phyloP scores from a whole-genome alignment of 1,140 invertebrate genomes.

The Brachionus rotundiformis region DNA sequence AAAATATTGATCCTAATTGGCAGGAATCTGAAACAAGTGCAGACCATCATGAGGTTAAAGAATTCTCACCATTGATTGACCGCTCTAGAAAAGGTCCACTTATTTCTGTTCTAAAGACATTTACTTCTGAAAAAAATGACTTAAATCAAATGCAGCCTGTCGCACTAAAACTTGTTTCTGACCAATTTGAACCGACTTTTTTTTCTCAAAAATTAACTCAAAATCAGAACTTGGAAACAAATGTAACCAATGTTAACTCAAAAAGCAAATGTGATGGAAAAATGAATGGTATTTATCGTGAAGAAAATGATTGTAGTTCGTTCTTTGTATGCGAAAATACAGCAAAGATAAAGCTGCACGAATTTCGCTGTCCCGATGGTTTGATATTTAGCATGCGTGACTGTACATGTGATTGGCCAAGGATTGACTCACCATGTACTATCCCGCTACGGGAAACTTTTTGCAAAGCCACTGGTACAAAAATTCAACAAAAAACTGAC shows the following conservation, averaged over 20 bases:
- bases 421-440: neutral
- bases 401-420: constrained; percentile 52
- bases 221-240: neutral
- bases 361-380: constrained; percentile 23
- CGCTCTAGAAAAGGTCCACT: neutral
- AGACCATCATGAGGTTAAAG: neutral
- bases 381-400: constrained; percentile 41
- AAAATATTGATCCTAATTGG: neutral
- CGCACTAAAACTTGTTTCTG: neutral
- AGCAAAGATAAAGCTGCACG: neutral
- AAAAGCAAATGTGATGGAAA: constrained; percentile 25
- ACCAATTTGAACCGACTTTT: neutral
- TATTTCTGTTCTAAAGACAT: constrained; percentile 34
- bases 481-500: neutral
- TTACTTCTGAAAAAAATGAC: neutral
- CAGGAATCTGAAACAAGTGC: neutral
- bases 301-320: neutral
- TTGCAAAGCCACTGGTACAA: constrained; percentile 3
- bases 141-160: neutral
- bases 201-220: neutral
- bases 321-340: constrained; percentile 46
- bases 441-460: neutral
- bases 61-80: neutral
- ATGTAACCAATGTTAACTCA: neutral
- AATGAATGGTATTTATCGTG: constrained; percentile 40